A percentile compares a stretch with the other conserved stretches of the same genome.
Conservation (phyloP, 1,140 invertebrate genomes). For the Pachypsylla venusta region DNA sequence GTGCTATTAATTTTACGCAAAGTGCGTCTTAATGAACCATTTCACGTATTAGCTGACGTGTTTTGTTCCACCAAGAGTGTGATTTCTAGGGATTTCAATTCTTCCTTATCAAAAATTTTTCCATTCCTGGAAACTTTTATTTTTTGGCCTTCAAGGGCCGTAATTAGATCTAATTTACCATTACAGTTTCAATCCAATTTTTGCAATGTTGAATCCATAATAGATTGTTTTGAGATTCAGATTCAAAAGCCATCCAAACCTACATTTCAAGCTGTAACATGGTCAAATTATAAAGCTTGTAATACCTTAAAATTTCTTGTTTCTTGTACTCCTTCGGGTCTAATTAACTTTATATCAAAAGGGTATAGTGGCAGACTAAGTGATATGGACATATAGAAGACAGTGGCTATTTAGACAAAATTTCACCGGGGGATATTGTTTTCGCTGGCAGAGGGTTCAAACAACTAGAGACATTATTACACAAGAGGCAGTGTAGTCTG, state of each 20-base stretch:
- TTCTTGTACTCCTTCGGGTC: slow-evolving; percentile 31
- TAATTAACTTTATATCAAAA: slow-evolving; percentile 31
- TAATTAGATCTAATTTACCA: slow-evolving; percentile 20
- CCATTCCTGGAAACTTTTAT: slow-evolving; percentile 8
- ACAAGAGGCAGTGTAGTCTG: slow-evolving; percentile 24
- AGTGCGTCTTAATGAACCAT: slow-evolving; percentile 8
- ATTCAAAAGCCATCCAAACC: slow-evolving; percentile 31
- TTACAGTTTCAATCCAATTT: slow-evolving; percentile 11
- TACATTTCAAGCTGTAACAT: slow-evolving; percentile 30
- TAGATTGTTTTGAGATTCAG: slow-evolving; percentile 31
- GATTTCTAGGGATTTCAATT: slow-evolving; percentile 5
- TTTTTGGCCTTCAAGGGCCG: slow-evolving; percentile 12
- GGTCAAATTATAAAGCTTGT: slow-evolving; percentile 34
- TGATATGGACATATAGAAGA: slow-evolving; percentile 28
- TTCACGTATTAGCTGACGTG: slow-evolving; percentile 10
- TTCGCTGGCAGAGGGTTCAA: slow-evolving; percentile 29
- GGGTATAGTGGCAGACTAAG: slow-evolving; percentile 30
- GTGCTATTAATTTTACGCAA: slow-evolving; percentile 3
- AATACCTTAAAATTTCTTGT: slow-evolving; percentile 36
- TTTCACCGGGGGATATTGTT: slow-evolving; percentile 22
- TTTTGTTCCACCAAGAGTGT: slow-evolving; percentile 6
- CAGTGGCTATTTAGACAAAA: slow-evolving; percentile 26
- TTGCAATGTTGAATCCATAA: slow-evolving; percentile 14
- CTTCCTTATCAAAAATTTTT: slow-evolving; percentile 8
- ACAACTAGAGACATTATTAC: slow-evolving; percentile 24